These are phyloP conservation scores for Zaprionus obscuricornis DNA, from an alignment of 2,888 invertebrate species.

Conservation along the genomic window DNA sequence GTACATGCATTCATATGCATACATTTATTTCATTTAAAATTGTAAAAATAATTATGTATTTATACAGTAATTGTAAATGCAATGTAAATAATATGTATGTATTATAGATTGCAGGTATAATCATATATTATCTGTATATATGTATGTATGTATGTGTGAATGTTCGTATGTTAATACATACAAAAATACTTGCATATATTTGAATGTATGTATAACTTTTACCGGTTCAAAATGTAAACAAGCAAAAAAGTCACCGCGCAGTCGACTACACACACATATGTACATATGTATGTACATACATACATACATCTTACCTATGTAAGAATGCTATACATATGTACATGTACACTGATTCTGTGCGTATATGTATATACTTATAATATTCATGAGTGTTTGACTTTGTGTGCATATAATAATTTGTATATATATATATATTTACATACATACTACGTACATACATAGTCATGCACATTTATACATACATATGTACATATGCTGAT, in stretches of 20 bases:
- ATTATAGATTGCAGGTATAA: no score
- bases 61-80: no score
- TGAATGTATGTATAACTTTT: background rate
- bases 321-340: background rate
- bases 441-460: conserved; percentile 4
- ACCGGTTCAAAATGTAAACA: conserved; percentile 49
- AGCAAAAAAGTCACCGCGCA: conserved; percentile 3
- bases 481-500: background rate
- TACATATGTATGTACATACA: background rate
- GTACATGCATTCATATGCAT: no score
- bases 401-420: background rate
- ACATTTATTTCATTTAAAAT: no score
- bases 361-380: background rate
- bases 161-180: no score
- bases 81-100: no score
- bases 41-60: no score
- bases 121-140: no score
- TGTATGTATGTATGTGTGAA: no score
- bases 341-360: background rate
- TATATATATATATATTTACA: background rate
- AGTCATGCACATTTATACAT: background rate
- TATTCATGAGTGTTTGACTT: background rate
- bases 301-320: no score
- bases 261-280: background rate
- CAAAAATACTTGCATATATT: no score